phyloP scores from a whole-genome alignment of 92 coral and sea anemone species.

The Porites lobata region DNA sequence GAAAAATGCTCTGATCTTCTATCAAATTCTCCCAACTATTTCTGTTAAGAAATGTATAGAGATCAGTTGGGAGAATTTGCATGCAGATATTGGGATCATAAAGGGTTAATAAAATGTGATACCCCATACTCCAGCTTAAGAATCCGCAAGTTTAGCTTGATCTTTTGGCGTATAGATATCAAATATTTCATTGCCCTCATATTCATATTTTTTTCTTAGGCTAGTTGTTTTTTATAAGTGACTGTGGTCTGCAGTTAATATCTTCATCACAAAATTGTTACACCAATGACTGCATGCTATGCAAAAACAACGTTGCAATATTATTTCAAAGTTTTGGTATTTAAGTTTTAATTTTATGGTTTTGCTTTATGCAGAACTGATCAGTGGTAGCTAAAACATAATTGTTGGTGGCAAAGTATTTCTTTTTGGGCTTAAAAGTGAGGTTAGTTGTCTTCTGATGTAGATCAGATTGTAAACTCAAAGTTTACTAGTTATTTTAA shows the following conservation, averaged over 20 bases:
- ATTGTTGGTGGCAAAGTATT: conserved; percentile 1
- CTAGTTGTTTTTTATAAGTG: conserved; percentile 14
- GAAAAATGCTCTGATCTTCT: no score
- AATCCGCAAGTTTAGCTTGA: neutral
- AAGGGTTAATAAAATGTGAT: no score
- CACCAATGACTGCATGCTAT: conserved; percentile 22
- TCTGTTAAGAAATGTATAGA: no score
- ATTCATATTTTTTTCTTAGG: conserved; percentile 23
- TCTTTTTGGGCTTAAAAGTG: neutral
- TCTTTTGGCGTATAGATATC: conserved; percentile 25
- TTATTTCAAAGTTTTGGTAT: conserved; percentile 9
- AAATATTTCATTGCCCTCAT: conserved; percentile 39
- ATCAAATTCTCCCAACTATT: no score
- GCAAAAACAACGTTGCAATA: conserved; percentile 8
- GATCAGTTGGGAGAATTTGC: no score
- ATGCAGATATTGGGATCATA: no score
- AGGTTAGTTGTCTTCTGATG: neutral
- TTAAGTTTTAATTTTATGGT: conserved; percentile 4
- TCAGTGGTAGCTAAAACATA: neutral
- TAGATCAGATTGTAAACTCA: conserved; percentile 50
- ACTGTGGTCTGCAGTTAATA: conserved; percentile 49
- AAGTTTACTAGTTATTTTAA: conserved; percentile 27
- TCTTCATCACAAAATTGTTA: conserved; percentile 10
- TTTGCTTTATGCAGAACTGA: neutral
- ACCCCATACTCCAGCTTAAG: neutral